phyloP scores from a whole-genome alignment of 2,113 vertebrate genomes.

The Hydropotes inermis region DNA sequence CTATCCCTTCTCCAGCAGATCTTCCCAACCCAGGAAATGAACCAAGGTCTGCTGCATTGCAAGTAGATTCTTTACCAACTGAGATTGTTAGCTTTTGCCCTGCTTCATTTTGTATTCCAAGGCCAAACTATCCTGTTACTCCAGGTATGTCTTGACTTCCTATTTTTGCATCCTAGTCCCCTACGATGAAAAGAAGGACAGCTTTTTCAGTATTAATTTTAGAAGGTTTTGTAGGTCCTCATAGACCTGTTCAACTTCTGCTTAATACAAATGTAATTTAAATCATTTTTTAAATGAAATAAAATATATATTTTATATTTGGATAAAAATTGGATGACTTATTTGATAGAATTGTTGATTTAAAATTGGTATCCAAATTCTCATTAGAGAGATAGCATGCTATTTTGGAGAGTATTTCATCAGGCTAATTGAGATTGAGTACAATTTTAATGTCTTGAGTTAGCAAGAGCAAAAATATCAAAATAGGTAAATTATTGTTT shows the following conservation, averaged over 20 bases:
- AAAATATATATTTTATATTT: background rate
- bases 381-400: background rate
- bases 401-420: background rate
- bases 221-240: background rate
- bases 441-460: background rate
- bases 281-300: background rate
- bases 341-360: background rate
- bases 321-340: background rate
- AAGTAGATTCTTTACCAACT: background rate
- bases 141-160: background rate
- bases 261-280: background rate
- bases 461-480: background rate
- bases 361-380: background rate
- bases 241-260: background rate
- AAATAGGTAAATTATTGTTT: background rate
- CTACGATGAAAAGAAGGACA: background rate
- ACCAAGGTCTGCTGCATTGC: background rate
- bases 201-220: background rate
- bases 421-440: background rate
- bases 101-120: background rate
- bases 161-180: background rate
- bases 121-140: background rate
- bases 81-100: background rate
- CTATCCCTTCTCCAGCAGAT: background rate
- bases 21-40: background rate